Percentiles rank a stretch among this genome's conserved stretches.
Conservation (phyloP, 2,888 invertebrate genomes). For the Tetheella fluctuosa region DNA sequence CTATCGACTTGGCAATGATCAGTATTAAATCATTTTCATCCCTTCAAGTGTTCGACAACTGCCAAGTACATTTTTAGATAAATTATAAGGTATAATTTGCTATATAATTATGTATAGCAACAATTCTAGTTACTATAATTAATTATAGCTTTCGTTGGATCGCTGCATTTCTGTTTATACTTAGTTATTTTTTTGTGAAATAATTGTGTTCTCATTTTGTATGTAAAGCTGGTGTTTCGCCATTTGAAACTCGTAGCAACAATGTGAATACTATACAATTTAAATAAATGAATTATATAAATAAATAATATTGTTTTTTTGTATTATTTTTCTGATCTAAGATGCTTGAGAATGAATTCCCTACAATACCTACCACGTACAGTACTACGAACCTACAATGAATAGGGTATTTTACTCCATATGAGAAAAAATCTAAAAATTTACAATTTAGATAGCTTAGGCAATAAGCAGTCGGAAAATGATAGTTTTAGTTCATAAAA, state of each 20-base stretch:
- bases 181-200: slow-evolving; percentile 74
- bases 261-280: slow-evolving; percentile 83
- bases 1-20: slow-evolving; percentile 71
- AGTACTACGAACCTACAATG: too few species aligned
- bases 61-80: slow-evolving; percentile 56
- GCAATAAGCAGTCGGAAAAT: too few species aligned
- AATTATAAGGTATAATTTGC: slow-evolving; percentile 37
- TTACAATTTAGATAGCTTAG: too few species aligned
- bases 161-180: slow-evolving; percentile 79
- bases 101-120: slow-evolving; percentile 44
- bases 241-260: slow-evolving; percentile 75
- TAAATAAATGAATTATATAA: slow-evolving; percentile 84
- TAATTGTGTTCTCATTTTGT: slow-evolving; percentile 81
- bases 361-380: too few species aligned
- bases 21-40: slow-evolving; percentile 68
- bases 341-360: too few species aligned
- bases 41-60: slow-evolving; percentile 40
- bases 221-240: slow-evolving; percentile 78
- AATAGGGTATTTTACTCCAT: too few species aligned
- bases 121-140: slow-evolving; percentile 54
- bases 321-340: too few species aligned
- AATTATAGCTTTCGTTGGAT: slow-evolving; percentile 69
- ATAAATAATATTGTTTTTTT: slow-evolving; percentile 48
- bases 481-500: too few species aligned
- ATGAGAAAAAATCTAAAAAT: too few species aligned